A percentile compares a stretch with the other conserved stretches of the same genome.
Conservation (phyloP, 2,113 vertebrate genomes). For the Balaeniceps rex region DNA sequence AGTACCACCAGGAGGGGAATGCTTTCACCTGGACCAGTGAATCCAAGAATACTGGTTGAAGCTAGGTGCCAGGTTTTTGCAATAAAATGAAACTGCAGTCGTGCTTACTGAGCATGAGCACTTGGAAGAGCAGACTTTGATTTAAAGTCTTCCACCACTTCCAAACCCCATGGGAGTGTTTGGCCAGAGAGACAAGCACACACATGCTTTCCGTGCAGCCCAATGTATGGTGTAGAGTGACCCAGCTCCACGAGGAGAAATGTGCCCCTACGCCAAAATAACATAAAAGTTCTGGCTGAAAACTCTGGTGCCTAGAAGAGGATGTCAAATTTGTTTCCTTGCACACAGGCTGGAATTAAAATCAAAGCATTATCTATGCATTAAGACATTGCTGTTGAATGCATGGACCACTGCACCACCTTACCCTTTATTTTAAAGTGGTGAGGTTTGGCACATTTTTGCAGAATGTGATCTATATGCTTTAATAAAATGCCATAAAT, state of each 20-base stretch:
- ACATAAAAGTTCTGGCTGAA: neutral
- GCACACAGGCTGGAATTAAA: neutral
- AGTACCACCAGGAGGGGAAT: neutral
- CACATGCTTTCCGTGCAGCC: neutral
- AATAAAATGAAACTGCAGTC: neutral
- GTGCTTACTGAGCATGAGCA: neutral
- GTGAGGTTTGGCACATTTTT: neutral
- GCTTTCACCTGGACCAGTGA: neutral
- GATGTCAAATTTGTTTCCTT: neutral
- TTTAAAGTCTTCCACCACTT: neutral
- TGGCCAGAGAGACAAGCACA: too few relatives aligned
- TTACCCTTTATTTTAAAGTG: neutral
- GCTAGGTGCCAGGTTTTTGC: neutral
- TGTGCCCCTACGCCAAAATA: neutral
- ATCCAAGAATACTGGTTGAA: neutral
- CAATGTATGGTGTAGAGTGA: fast-evolving
- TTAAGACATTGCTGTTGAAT: neutral
- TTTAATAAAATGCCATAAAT: neutral
- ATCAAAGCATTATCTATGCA: neutral
- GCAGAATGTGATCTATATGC: neutral
- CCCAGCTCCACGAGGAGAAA: neutral
- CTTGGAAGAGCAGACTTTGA: neutral
- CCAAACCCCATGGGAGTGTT: neutral
- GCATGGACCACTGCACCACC: neutral
- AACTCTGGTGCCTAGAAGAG: neutral